Conservation (phyloP, 2,888 invertebrate species). For the Ophioninae sp. region DNA sequence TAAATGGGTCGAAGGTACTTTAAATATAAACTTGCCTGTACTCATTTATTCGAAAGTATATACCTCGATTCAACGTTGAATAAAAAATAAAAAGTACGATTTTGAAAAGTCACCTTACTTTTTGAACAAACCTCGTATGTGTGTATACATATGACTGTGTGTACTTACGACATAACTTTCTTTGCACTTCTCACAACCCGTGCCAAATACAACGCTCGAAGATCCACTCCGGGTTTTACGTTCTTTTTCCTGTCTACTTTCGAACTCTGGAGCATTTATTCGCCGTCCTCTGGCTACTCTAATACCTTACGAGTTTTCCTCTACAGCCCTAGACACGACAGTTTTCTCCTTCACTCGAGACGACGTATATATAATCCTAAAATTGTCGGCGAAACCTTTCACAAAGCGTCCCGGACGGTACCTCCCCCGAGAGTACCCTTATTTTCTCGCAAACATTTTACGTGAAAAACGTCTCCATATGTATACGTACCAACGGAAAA, state of each 20-base stretch:
- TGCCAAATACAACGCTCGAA: constrained; percentile 55
- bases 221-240: constrained; percentile 37
- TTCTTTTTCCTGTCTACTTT: constrained; percentile 26
- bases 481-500: constrained; percentile 2
- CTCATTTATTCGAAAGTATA: too few species aligned
- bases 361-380: background rate
- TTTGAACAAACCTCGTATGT: too few species aligned
- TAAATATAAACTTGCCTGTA: too few species aligned
- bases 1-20: too few species aligned
- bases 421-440: constrained; percentile 38
- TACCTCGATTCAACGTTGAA: too few species aligned
- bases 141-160: background rate
- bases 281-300: constrained; percentile 1
- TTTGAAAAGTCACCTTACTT: too few species aligned
- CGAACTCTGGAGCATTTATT: background rate
- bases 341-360: constrained; percentile 17
- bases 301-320: background rate
- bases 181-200: constrained; percentile 9
- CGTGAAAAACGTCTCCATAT: constrained; percentile 2
- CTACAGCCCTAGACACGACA: background rate
- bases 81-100: too few species aligned
- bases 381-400: constrained; percentile 38
- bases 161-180: background rate
- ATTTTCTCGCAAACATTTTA: constrained; percentile 25
- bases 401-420: constrained; percentile 22